Conservation (phyloP, 2,888 invertebrate species). For the Synanthedon vespiformis region DNA sequence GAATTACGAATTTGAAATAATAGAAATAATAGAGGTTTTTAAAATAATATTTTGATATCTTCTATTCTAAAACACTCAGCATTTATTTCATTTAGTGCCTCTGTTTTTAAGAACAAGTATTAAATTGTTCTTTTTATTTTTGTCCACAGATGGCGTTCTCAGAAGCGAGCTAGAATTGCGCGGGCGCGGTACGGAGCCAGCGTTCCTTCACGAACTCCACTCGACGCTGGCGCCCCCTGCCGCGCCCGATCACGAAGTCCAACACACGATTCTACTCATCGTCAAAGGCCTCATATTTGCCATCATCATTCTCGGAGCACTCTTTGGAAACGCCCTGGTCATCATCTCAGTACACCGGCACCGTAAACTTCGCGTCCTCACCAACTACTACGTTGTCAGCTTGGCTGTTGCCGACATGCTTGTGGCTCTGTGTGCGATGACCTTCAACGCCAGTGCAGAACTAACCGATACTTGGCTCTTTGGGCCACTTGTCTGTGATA, state of each 20-base stretch:
- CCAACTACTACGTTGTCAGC: slow-evolving; percentile 96
- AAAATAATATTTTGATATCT: no score
- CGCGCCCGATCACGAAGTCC: slow-evolving; percentile 57
- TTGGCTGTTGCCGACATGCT: slow-evolving; percentile 94
- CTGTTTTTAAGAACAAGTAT: no score
- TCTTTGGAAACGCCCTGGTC: slow-evolving; percentile 92
- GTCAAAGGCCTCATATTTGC: slow-evolving; percentile 85
- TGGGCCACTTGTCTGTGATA: slow-evolving; percentile 90
- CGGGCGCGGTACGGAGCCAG: slow-evolving; percentile 65
- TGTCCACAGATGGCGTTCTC: slow-evolving; percentile 44
- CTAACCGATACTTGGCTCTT: slow-evolving; percentile 90
- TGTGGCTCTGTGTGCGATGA: slow-evolving; percentile 92
- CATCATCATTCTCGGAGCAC: slow-evolving; percentile 88
- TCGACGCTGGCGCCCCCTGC: slow-evolving; percentile 62
- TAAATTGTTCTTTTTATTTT: background rate
- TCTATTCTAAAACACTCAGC: no score
- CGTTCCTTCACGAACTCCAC: slow-evolving; percentile 55
- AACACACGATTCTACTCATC: slow-evolving; percentile 69
- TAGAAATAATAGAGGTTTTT: no score
- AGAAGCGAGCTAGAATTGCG: slow-evolving; percentile 58
- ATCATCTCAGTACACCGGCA: slow-evolving; percentile 86
- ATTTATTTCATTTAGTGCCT: no score
- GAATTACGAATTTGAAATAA: no score
- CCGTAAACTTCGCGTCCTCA: slow-evolving; percentile 85
- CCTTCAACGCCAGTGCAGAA: slow-evolving; percentile 91